phyloP scores from a whole-genome alignment of 2,113 vertebrate genomes.

The Spea bombifrons region DNA sequence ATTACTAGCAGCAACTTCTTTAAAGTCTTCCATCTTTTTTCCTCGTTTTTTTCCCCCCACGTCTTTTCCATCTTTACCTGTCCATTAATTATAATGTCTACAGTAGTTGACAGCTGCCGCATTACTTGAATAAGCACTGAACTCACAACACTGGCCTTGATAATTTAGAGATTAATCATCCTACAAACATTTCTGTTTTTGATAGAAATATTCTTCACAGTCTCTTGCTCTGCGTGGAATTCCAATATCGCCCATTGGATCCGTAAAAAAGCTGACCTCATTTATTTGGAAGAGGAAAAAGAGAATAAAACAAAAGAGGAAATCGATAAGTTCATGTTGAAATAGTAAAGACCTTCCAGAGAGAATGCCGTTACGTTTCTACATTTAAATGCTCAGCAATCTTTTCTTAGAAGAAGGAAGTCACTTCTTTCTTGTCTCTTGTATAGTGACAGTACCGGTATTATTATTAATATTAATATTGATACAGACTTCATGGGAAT shows the following conservation, averaged over 20 bases:
- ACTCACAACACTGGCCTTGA: too few species aligned
- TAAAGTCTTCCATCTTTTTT: too few species aligned
- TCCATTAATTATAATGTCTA: too few species aligned
- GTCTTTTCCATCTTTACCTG: too few species aligned
- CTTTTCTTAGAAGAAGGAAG: not conserved
- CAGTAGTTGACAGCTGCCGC: too few species aligned
- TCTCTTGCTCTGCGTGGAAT: not conserved
- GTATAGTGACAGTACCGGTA: too few species aligned
- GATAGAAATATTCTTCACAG: not conserved
- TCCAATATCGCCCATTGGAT: not conserved
- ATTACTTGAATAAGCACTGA: too few species aligned
- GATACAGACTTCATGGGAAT: not conserved
- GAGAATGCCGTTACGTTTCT: slow-evolving; percentile 7
- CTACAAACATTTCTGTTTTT: not conserved
- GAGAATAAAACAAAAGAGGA: slow-evolving; percentile 12
- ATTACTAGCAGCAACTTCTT: too few species aligned
- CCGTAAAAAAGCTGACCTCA: not conserved
- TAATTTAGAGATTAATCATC: not conserved
- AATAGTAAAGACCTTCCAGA: slow-evolving; percentile 15
- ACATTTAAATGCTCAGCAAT: slow-evolving; percentile 12
- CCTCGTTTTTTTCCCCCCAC: too few species aligned
- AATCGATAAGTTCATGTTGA: slow-evolving; percentile 13
- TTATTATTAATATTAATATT: too few species aligned
- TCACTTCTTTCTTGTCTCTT: not conserved
- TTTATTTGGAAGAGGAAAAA: slow-evolving; percentile 8